A percentile compares a stretch with the other conserved stretches of the same genome.
These are phyloP conservation scores for Leucania comma DNA, from an alignment of 2,888 invertebrate species.

Conservation along the genomic window DNA sequence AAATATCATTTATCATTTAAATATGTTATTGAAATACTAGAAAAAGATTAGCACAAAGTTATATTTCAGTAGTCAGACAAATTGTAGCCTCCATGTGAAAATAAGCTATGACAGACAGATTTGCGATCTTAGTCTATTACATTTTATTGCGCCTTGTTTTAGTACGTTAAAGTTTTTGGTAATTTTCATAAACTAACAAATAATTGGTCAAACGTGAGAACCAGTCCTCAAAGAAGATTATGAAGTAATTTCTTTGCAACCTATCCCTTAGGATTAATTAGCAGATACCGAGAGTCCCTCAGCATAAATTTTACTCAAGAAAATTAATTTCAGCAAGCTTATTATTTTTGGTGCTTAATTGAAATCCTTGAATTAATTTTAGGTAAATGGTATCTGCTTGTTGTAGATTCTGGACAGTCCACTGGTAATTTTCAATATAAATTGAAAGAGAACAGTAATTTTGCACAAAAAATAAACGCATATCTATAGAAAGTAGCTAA, in stretches of 20 bases:
- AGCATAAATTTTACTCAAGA: constrained; percentile 26
- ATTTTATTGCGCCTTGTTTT: no score
- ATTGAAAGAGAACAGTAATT: neutral
- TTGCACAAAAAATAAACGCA: no score
- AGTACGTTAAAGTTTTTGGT: no score
- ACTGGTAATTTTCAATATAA: neutral
- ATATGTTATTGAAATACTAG: no score
- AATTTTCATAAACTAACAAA: constrained; percentile 16
- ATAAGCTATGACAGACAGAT: no score
- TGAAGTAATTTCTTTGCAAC: constrained; percentile 27
- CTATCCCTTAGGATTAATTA: constrained; percentile 35
- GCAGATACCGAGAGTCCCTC: constrained; percentile 21
- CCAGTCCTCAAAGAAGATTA: constrained; percentile 13
- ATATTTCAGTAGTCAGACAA: no score
- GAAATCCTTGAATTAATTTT: neutral
- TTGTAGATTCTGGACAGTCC: neutral
- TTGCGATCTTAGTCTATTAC: no score
- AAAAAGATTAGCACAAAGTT: no score
- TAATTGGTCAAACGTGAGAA: constrained; percentile 18
- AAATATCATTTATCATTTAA: no score
- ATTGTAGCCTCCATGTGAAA: no score
- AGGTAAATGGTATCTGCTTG: neutral
- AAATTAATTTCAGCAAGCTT: constrained; percentile 30
- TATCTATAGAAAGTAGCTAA: no score
- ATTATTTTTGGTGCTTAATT: constrained; percentile 17